Base-by-base conservation (phyloP, 1,140 invertebrate species). In the Zaprionus ornatus region DNA sequence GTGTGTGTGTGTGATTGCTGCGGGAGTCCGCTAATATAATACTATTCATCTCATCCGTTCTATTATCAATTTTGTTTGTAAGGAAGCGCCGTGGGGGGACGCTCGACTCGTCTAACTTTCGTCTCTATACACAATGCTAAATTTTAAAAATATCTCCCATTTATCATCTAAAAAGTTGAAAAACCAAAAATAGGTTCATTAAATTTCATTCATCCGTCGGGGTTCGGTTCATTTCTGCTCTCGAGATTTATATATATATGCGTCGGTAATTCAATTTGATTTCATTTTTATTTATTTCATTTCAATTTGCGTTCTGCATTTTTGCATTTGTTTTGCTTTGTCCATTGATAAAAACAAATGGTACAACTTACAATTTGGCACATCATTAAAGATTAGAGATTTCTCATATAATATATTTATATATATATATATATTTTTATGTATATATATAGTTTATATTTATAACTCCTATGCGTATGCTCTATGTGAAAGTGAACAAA, bases 291-390 rank as follows among this genome's bases (percentile, higher is more conserved):
- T 79, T 65, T 77, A 69, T 74, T 90, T 90, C 77, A 86, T 87
- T 86, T 87, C 69, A 77, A 80, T 90, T 85, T 85, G 67, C 73
- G 63, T 86, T 90, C 82, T 82, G 74, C 71, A 86, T 74, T 74
- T 74, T 74, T 60, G 57, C 68, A 68, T 69, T 68, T 79, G 48
- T 66, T 82, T 80, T 90, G 79, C 66, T 82, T 81, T 77, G 77
- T 35, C 76, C 79, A 80, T 78, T 78, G 52, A 83, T 85, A 88
- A 86, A 91, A 91, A 90, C 80, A 87, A 90, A 86, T 82, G 86
- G 60, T 82, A 80, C 87, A 91, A 91, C 87, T 87, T 91, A 91
- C 90, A 91, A 91, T 91, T 91, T 91, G 90, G 90, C 90, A 91
- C 90, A 91, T 90, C 69, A 86, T 91, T 90, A 81, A 86, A 81